Evolutionary conservation across 2,113 vertebrate genomes (phyloP).

Genomic region (Protobothrops flavoviridis): DNA sequence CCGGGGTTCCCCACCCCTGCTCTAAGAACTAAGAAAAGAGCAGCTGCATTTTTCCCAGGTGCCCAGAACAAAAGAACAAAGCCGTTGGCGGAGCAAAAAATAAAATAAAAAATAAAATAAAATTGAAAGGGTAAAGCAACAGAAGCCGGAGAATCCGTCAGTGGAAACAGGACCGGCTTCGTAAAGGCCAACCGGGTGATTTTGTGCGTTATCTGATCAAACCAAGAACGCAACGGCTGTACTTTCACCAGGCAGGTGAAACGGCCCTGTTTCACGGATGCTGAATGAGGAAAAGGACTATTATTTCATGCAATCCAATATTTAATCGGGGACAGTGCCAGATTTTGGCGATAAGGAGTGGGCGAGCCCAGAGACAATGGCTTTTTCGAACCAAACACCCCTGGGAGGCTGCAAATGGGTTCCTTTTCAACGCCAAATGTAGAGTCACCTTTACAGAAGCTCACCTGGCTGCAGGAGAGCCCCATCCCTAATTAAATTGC

Average conservation of each 20-base stretch:
- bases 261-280: neutral
- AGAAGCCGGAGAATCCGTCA: neutral
- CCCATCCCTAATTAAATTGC: neutral
- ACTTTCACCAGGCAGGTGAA: neutral
- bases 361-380: neutral
- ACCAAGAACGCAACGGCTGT: neutral
- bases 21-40: neutral
- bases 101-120: too few species aligned
- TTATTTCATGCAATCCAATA: neutral
- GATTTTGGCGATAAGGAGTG: neutral
- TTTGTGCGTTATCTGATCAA: neutral
- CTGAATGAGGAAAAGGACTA: neutral
- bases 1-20: neutral
- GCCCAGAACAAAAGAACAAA: neutral
- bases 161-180: neutral
- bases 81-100: neutral
- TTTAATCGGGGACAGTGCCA: neutral
- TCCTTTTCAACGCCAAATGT: neutral
- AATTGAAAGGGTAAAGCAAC: neutral
- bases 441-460: neutral
- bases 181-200: neutral
- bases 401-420: neutral
- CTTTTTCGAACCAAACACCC: neutral
- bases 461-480: neutral
- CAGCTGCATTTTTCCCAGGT: neutral